Percentiles rank a stretch among this genome's conserved stretches.
Evolutionary conservation across 1,140 invertebrate genomes (phyloP).

Genomic region (Ladona fulva): DNA sequence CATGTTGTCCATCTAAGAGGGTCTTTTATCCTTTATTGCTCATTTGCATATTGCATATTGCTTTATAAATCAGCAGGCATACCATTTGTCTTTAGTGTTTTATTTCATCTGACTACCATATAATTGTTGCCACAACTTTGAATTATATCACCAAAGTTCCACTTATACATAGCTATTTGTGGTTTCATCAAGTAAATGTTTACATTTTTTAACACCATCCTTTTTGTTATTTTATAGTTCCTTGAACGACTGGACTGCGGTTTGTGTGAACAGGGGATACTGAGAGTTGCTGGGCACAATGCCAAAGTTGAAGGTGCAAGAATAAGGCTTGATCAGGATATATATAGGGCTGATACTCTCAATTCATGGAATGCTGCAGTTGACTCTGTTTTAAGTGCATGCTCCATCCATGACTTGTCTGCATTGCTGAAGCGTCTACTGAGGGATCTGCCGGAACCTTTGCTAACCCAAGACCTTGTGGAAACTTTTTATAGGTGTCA

Average conservation of each 20-base stretch:
- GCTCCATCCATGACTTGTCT: conserved; percentile 64
- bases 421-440: conserved; percentile 69
- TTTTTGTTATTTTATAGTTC: conserved; percentile 30
- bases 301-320: conserved; percentile 61
- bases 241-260: conserved; percentile 48
- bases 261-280: conserved; percentile 62
- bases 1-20: too few species aligned
- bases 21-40: too few species aligned
- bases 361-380: not conserved
- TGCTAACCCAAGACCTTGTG: conserved; percentile 74
- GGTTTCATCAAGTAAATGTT: too few species aligned
- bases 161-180: too few species aligned
- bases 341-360: not conserved
- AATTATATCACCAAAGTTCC: too few species aligned
- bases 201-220: too few species aligned
- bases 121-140: too few species aligned
- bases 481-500: conserved; percentile 83
- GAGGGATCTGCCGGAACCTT: conserved; percentile 69
- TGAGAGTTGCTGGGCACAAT: conserved; percentile 69
- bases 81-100: too few species aligned
- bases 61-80: too few species aligned
- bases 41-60: too few species aligned
- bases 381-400: conserved; percentile 21
- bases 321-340: not conserved
- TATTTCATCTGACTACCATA: too few species aligned